A percentile compares a stretch with the other conserved stretches of the same genome.
Conservation (phyloP, 2,888 invertebrate genomes). For the Orthosia incerta region DNA sequence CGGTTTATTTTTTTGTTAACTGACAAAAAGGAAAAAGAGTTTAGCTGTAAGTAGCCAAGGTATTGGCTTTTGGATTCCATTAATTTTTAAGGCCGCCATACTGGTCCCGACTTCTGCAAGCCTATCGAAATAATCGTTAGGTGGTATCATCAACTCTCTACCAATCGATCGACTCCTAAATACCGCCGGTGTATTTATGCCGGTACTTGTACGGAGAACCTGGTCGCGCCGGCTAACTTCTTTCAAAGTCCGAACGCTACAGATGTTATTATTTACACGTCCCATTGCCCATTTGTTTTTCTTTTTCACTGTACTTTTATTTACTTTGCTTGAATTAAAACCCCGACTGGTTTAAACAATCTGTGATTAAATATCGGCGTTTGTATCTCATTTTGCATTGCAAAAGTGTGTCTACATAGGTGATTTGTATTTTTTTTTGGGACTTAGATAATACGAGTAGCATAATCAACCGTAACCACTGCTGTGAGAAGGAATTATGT, state of each 20-base stretch:
- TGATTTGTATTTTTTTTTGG: too few species aligned
- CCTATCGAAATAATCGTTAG: neutral
- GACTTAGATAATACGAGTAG: too few species aligned
- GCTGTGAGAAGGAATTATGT: too few species aligned
- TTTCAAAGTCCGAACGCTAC: constrained; percentile 69
- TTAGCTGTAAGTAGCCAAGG: neutral
- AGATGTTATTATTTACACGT: constrained; percentile 79
- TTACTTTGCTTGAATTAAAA: constrained; percentile 50
- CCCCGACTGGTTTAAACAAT: constrained; percentile 24
- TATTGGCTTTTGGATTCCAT: neutral
- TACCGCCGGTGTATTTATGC: constrained; percentile 84
- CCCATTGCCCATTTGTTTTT: constrained; percentile 75
- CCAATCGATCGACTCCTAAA: constrained; percentile 75
- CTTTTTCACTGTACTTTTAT: constrained; percentile 66
- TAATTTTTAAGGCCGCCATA: too few species aligned
- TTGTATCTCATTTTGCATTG: neutral
- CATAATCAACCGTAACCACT: too few species aligned
- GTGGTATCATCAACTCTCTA: constrained; percentile 71
- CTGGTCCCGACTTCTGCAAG: too few species aligned
- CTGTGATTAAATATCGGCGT: neutral
- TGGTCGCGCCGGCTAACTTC: constrained; percentile 70
- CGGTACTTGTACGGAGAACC: constrained; percentile 85
- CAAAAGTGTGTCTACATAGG: too few species aligned
- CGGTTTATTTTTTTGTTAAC: too few species aligned
- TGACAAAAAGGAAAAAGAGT: too few species aligned